Evolutionary conservation across 2,113 vertebrate species (phyloP).

Genomic region (Trochalopteron elliotii): DNA sequence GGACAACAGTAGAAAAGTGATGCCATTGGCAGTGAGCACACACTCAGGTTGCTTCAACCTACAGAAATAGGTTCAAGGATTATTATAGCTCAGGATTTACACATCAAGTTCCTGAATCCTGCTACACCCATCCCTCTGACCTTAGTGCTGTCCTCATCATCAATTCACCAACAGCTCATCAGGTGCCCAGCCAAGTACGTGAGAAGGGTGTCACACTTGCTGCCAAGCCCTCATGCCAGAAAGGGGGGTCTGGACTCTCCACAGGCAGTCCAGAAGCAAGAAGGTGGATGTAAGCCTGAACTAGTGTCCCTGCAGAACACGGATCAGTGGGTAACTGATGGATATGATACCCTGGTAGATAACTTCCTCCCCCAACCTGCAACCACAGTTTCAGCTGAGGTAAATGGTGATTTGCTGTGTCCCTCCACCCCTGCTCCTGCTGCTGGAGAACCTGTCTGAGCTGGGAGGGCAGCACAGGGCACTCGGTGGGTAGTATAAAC

Average conservation of each 20-base stretch:
- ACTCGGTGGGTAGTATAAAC: rapidly evolving
- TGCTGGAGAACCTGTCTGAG: not conserved
- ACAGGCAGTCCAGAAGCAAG: not conserved
- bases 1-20: not conserved
- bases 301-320: not conserved
- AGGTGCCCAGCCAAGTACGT: not conserved
- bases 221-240: not conserved
- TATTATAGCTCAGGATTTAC: not conserved
- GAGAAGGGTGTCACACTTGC: not conserved
- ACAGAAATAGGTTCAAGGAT: not conserved
- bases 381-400: not conserved
- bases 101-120: not conserved
- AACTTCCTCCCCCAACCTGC: not conserved
- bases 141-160: not conserved
- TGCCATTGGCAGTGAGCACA: not conserved
- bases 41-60: not conserved
- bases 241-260: rapidly evolving
- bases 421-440: not conserved
- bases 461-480: not conserved
- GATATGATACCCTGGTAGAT: not conserved
- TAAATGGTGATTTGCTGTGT: not conserved
- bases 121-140: not conserved
- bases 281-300: not conserved
- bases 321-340: too few relatives aligned
- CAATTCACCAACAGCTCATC: not conserved